Base-by-base conservation (phyloP, 1,140 invertebrate genomes). In the Drosophila grimshawi region DNA sequence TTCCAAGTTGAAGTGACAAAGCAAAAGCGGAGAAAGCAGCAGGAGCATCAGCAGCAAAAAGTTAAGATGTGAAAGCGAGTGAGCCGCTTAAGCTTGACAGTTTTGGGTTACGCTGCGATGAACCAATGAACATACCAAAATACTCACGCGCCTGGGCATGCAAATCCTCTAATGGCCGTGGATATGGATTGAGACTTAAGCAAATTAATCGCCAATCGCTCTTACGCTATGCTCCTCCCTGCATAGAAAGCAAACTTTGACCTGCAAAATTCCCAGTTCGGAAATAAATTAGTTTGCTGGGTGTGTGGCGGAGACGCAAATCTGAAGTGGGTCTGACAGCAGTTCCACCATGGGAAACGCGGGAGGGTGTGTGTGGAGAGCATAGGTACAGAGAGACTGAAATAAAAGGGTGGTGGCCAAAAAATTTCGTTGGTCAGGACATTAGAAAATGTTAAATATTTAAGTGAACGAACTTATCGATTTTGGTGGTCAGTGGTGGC, bases 271-370 rank as follows among this genome's bases (percentile, higher is more conserved):
- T 88, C 85, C 85, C 83, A 83, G 80, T 72, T 89, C 61, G 83
- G 64, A 88, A 88, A 88, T 88, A 88, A 88, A 88, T 88, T 88
- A 83, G 85, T 80, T 89, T 88, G 80, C 80, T 70, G 78, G 85
- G 85, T 89, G 85, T 67, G 65, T 60, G 83, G 45, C 10, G 64
- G 63, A 29, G 71, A 88, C 83, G 72, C 76, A 88, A 88, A 89
- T 88, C 83, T 89, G 83, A 88, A 80, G 80, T 88, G 85, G 83
- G 83, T 88, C 61, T 88, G 85, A 88, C 83, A 88, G 83, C 79
- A 65, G 67, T 63, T 37, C 46, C 61, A 37, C 27, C 35, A 53
- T 30, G 27, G 3, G 27, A n/a, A 4, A n/a, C 30, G 46, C 2
- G 35, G 27, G 5, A 7, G 37, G 29, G 39, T 6, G 37, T 1